Base-by-base conservation (phyloP, 2,888 invertebrate genomes). In the Agelastica alni region DNA sequence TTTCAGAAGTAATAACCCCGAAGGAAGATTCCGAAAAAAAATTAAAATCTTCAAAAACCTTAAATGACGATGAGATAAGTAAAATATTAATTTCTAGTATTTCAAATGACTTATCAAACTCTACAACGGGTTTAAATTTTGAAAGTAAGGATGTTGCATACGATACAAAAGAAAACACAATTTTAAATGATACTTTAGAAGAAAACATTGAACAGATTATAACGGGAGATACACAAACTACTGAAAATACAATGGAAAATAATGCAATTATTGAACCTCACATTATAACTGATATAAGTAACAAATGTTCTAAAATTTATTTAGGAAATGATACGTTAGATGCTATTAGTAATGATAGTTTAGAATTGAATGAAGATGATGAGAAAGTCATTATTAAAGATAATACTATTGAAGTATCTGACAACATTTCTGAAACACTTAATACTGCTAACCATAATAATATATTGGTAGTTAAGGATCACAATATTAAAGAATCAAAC, bases 1-100 rank as follows among this genome's bases (percentile, higher is more conserved):
- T n/a, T n/a, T n/a, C n/a, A n/a, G n/a, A n/a, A n/a, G n/a, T n/a
- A n/a, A n/a, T n/a, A n/a, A n/a, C n/a, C n/a, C n/a, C n/a, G n/a
- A n/a, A 13, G 12, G 4, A 12, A 22, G 9, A 3, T 9, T 6
- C 14, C n/a, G 2, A 2, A 10, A 14, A 16, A n/a, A 13, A 32
- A 13, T 1, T 22, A 4, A 28, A 9, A 30, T 22, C 32, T 22
- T 12, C 12, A 5, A 47, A 18, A 37, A 47, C 49, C 3, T 10
- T 32, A 7, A 41, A 31, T 31, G 49, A 49, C 16, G 49, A 49
- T 3, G 22, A 22, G 9, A 26, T 49, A n/a, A 49, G 49, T 20
- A 20, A 20, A 42, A 31, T 49, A 12, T 32, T 49, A 9, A 12
- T 49, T 9, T 32, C 41, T 12, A 42, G 41, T 22, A 22, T 41